phyloP scores from a whole-genome alignment of 2,113 vertebrate species.

The Salvelinus namaycush region DNA sequence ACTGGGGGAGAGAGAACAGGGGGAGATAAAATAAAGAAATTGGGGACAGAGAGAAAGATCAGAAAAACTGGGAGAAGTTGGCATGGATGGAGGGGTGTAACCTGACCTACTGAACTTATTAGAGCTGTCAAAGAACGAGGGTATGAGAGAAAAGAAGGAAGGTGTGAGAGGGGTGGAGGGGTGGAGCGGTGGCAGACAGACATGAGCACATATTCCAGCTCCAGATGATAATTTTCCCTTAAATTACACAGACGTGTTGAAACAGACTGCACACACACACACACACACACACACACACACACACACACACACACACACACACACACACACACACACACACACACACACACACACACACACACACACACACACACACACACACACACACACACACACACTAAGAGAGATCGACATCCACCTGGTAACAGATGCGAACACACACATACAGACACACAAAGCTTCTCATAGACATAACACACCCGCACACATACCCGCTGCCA shows the following conservation, averaged over 20 bases:
- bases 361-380: conserved; percentile 39
- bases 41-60: conserved; percentile 24
- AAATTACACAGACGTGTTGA: conserved; percentile 73
- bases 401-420: conserved; percentile 1
- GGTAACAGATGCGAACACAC: conserved; percentile 47
- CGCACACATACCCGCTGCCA: conserved; percentile 22
- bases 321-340: too few relatives aligned
- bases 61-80: conserved; percentile 57
- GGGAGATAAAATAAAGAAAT: conserved; percentile 22
- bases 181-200: conserved; percentile 66
- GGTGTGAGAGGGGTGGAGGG: conserved; percentile 34
- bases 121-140: conserved; percentile 70
- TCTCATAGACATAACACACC: conserved; percentile 29
- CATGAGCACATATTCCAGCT: conserved; percentile 75
- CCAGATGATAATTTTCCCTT: conserved; percentile 78
- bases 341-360: too few relatives aligned
- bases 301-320: too few relatives aligned
- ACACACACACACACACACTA: conserved; percentile 38
- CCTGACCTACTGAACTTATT: conserved; percentile 74
- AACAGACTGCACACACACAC: conserved; percentile 57
- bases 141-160: conserved; percentile 32
- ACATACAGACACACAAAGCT: conserved; percentile 34
- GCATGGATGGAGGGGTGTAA: conserved; percentile 68
- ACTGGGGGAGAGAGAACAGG: too few relatives aligned
- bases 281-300: too few relatives aligned